Evolutionary conservation across 2,888 invertebrate species (phyloP).

Genomic region (Drosophila robusta): DNA sequence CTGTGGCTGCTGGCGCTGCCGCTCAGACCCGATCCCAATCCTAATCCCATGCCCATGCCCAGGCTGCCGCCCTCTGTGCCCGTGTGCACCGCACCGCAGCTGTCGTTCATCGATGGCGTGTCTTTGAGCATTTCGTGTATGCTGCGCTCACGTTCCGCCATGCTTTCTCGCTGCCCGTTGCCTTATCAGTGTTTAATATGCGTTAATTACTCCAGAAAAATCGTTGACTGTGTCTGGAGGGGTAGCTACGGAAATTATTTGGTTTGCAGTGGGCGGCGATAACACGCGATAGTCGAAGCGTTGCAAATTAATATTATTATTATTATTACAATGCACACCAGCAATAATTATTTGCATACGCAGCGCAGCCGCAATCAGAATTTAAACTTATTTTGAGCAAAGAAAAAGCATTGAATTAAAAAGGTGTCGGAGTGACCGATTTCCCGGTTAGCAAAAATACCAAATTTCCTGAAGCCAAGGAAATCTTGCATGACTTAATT

Average conservation of each 20-base stretch:
- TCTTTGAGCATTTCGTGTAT: slow-evolving; percentile 95
- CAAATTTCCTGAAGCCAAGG: background rate
- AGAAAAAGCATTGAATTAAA: slow-evolving; percentile 47
- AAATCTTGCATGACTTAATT: background rate
- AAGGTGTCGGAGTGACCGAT: slow-evolving; percentile 33
- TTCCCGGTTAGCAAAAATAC: slow-evolving; percentile 13
- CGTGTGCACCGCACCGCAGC: slow-evolving; percentile 90
- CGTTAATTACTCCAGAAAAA: slow-evolving; percentile 43
- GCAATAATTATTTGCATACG: slow-evolving; percentile 5
- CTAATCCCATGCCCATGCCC: slow-evolving; percentile 38
- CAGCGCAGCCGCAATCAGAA: slow-evolving; percentile 20
- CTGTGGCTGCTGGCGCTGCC: slow-evolving; percentile 61
- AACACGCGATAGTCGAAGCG: slow-evolving; percentile 3
- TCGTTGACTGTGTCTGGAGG: slow-evolving; percentile 30
- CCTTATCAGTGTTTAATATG: slow-evolving; percentile 33
- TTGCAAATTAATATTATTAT: slow-evolving; percentile 1
- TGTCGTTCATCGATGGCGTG: slow-evolving; percentile 91
- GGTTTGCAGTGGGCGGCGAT: background rate
- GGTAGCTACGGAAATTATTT: slow-evolving; percentile 24
- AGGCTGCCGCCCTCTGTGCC: slow-evolving; percentile 87
- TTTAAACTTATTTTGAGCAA: slow-evolving; percentile 31
- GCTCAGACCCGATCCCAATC: slow-evolving; percentile 56
- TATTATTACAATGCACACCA: slow-evolving; percentile 1
- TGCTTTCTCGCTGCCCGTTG: slow-evolving; percentile 18
- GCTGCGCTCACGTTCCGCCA: slow-evolving; percentile 83